Evolutionary conservation across 2,888 invertebrate species (phyloP).

Genomic region (Pedicia rivosa): DNA sequence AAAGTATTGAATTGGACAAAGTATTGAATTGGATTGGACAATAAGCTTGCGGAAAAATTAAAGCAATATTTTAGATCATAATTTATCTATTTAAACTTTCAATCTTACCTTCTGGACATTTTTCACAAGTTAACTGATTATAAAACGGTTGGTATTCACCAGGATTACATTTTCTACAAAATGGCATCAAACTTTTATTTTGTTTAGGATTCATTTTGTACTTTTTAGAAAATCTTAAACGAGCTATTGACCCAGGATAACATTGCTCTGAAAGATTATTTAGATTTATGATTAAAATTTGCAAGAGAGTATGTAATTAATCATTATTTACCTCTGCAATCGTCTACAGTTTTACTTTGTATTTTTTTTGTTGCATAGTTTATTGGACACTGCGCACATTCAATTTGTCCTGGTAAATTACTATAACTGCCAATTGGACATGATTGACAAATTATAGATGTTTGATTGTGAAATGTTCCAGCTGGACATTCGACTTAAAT

Average conservation of each 20-base stretch:
- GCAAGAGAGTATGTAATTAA: not conserved
- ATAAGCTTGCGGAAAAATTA: too few relatives aligned
- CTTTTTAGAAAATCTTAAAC: constrained; percentile 20
- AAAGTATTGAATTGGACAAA: too few relatives aligned
- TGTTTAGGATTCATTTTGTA: constrained; percentile 18
- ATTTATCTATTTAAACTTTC: too few relatives aligned
- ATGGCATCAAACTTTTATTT: constrained; percentile 36
- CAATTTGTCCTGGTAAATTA: constrained; percentile 33
- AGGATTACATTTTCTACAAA: constrained; percentile 36
- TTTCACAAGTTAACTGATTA: constrained; percentile 37
- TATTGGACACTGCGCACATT: constrained; percentile 39
- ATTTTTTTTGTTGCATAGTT: constrained; percentile 38
- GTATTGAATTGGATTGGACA: too few relatives aligned
- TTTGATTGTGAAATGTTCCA: constrained; percentile 43
- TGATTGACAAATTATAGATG: constrained; percentile 36
- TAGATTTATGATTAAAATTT: not conserved
- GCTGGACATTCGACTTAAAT: constrained; percentile 42
- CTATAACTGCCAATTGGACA: constrained; percentile 45
- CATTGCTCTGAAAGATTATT: constrained; percentile 39
- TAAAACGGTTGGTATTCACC: constrained; percentile 43
- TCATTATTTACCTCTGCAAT: constrained; percentile 36
- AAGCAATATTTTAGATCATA: too few relatives aligned
- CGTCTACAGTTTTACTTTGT: constrained; percentile 29
- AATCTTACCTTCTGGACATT: constrained; percentile 34
- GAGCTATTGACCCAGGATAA: constrained; percentile 35